phyloP scores from a whole-genome alignment of 2,113 vertebrate species.

The Hiodon alosoides region DNA sequence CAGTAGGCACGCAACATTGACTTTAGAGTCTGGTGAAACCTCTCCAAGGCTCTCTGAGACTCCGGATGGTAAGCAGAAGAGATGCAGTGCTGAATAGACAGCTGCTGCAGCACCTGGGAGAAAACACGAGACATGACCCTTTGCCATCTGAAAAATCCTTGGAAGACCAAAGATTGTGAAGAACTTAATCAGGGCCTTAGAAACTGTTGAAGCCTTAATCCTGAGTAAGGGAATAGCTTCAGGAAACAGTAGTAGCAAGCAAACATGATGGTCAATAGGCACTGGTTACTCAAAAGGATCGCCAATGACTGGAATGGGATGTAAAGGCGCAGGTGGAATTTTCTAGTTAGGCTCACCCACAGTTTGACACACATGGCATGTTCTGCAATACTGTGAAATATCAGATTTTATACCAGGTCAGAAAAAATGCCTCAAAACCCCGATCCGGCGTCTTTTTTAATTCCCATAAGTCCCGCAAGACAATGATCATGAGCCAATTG shows the following conservation, averaged over 20 bases:
- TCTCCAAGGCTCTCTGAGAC: slow-evolving; percentile 8
- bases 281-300: no score
- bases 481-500: slow-evolving; percentile 16
- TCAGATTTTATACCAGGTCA: neutral
- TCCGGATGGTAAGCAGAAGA: slow-evolving; percentile 11
- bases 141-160: no score
- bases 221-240: no score
- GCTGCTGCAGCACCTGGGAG: neutral
- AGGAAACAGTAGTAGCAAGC: no score
- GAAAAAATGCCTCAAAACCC: slow-evolving; percentile 17
- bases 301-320: neutral
- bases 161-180: no score
- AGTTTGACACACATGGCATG: slow-evolving; percentile 5
- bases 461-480: neutral
- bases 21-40: no score
- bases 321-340: no score
- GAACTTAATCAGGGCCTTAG: no score
- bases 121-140: neutral
- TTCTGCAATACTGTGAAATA: neutral
- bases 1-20: slow-evolving; percentile 6
- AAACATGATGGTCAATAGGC: no score
- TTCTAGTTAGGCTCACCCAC: neutral
- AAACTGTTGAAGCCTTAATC: no score
- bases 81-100: slow-evolving; percentile 3
- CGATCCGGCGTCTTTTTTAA: neutral